Percentiles rank a stretch among this genome's conserved stretches.
phyloP scores from a whole-genome alignment of 2,113 vertebrate genomes.

The Patagioenas fasciata region DNA sequence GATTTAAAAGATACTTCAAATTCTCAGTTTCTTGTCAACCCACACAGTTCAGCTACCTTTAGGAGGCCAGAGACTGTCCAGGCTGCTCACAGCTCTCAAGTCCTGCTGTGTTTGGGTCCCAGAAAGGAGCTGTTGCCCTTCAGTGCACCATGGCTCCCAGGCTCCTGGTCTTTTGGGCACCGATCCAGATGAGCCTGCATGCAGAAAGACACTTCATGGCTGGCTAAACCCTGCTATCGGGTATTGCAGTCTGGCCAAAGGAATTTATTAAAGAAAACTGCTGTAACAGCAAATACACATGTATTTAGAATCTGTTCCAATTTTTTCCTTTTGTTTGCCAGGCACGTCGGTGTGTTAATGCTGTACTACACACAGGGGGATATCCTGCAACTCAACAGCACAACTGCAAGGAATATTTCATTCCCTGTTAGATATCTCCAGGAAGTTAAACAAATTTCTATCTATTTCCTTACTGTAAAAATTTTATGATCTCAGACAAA shows the following conservation, averaged over 20 bases:
- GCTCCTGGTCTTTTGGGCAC: not conserved
- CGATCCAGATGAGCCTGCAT: not conserved
- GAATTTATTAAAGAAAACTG: conserved; percentile 9
- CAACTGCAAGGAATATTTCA: not conserved
- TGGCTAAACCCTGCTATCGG: not conserved
- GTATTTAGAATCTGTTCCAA: not conserved
- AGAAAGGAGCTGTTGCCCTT: not conserved
- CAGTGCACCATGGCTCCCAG: not conserved
- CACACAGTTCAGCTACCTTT: not conserved
- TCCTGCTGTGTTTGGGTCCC: not conserved
- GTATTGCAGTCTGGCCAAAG: conserved; percentile 10
- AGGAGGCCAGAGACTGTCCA: not conserved
- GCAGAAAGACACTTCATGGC: not conserved
- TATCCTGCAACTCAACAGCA: not conserved
- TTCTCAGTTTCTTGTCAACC: not conserved
- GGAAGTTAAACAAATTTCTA: not conserved
- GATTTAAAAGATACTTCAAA: not conserved
- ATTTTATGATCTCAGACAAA: not conserved
- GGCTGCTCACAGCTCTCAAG: not conserved
- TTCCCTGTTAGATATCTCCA: not conserved
- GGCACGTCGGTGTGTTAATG: rapidly evolving
- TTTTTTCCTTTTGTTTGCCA: not conserved
- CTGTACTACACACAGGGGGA: not conserved
- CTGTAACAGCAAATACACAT: conserved; percentile 22
- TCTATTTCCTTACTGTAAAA: not conserved